These are phyloP conservation scores for Euspilapteryx auroguttella DNA, from an alignment of 2,888 invertebrate genomes.

Conservation along the genomic window DNA sequence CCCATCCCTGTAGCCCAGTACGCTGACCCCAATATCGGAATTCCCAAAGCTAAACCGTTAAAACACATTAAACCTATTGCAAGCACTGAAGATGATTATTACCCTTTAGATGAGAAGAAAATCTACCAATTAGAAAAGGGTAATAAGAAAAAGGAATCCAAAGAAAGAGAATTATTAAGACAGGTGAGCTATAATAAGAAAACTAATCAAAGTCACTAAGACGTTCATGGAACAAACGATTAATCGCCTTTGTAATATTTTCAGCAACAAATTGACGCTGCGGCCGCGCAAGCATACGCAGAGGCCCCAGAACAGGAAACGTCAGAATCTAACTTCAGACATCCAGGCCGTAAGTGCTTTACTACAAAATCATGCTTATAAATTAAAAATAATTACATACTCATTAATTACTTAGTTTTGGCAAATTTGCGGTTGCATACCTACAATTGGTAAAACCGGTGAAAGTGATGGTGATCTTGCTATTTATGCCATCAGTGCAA, in stretches of 20 bases:
- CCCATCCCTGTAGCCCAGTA: constrained; percentile 38
- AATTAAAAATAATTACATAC: no score
- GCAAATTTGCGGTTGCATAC: no score
- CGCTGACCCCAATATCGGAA: constrained; percentile 20
- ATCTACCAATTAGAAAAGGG: constrained; percentile 19
- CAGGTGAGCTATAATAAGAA: no score
- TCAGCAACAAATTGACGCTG: constrained; percentile 15
- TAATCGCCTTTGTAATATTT: no score
- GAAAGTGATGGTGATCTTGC: no score
- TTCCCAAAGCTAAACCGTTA: constrained; percentile 42
- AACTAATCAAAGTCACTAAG: no score
- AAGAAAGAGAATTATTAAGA: no score
- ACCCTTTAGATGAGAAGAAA: constrained; percentile 29
- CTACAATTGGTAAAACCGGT: no score
- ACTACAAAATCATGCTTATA: constrained; percentile 1
- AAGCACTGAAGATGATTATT: constrained; percentile 21
- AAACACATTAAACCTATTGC: constrained; percentile 32
- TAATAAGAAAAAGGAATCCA: constrained; percentile 7
- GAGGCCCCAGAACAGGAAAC: constrained; percentile 30
- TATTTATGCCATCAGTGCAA: no score
- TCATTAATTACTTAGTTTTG: no score
- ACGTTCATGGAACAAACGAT: no score
- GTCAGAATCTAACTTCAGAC: constrained; percentile 34
- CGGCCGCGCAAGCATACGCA: constrained; percentile 15
- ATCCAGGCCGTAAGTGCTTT: constrained; percentile 33